Evolutionary conservation across 1,140 invertebrate species (phyloP).

Genomic region (Drosophila quadrilineata): DNA sequence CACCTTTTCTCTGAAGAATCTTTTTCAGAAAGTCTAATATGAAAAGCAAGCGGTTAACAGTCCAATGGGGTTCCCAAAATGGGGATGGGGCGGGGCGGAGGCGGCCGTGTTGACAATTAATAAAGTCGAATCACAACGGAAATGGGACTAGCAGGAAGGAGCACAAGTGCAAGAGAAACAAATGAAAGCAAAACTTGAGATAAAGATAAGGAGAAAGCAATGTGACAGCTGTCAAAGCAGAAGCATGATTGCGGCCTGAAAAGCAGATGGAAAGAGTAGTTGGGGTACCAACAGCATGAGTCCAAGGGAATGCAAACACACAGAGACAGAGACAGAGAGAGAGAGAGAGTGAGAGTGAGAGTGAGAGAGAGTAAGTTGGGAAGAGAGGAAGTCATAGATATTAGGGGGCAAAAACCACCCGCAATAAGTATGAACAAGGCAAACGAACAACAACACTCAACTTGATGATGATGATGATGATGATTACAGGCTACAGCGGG

Average conservation of each 20-base stretch:
- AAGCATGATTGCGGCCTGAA: slow-evolving; percentile 5
- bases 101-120: slow-evolving; percentile 36
- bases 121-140: slow-evolving; percentile 48
- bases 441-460: slow-evolving; percentile 39
- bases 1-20: too few relatives aligned
- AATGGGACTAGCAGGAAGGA: slow-evolving; percentile 28
- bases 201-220: slow-evolving; percentile 46
- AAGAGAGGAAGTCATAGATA: slow-evolving; percentile 5
- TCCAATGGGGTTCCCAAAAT: too few relatives aligned
- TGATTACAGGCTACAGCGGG: background rate
- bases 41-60: too few relatives aligned
- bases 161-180: slow-evolving; percentile 8
- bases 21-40: too few relatives aligned
- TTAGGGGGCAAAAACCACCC: slow-evolving; percentile 46
- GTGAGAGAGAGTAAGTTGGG: background rate
- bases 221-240: slow-evolving; percentile 74
- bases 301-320: slow-evolving; percentile 27
- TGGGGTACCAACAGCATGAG: background rate
- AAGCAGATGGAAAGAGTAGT: background rate
- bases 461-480: slow-evolving; percentile 25
- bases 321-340: background rate
- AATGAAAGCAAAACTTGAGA: slow-evolving; percentile 29
- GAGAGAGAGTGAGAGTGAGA: background rate
- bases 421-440: slow-evolving; percentile 36
- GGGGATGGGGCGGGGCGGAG: too few relatives aligned